Percentiles rank a stretch among this genome's conserved stretches.
phyloP scores from a whole-genome alignment of 2,113 vertebrate species.

The Engystomops pustulosus region DNA sequence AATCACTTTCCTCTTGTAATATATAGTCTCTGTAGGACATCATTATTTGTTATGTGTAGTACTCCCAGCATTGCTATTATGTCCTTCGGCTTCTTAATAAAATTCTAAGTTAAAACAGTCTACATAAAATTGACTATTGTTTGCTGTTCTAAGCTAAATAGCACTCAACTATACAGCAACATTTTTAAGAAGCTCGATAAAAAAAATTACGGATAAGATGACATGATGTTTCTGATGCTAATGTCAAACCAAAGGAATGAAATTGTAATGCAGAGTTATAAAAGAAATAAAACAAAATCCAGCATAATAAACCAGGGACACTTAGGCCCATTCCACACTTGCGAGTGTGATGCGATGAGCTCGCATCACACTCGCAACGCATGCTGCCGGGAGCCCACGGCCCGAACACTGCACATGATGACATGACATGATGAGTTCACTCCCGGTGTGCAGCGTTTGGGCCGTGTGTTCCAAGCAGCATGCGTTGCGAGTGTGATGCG shows the following conservation, averaged over 20 bases:
- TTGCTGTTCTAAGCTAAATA: not conserved
- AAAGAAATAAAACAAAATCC: no score
- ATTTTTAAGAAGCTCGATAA: not conserved
- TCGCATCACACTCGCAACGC: no score
- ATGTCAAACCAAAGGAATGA: not conserved
- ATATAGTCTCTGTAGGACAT: constrained; percentile 28
- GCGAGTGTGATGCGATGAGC: no score
- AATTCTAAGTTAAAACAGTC: constrained; percentile 1
- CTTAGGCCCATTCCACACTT: no score
- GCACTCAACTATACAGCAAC: not conserved
- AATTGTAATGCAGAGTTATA: not conserved
- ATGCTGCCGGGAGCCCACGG: no score
- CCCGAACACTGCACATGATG: no score
- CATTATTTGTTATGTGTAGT: constrained; percentile 8
- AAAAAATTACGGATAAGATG: not conserved
- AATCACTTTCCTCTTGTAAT: constrained; percentile 1
- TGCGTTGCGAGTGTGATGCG: no score
- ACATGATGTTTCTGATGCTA: not conserved
- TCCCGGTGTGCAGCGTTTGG: no score
- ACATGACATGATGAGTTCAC: no score
- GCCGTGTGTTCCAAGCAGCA: no score
- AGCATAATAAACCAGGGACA: no score
- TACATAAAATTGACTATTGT: constrained; percentile 10
- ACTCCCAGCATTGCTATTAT: not conserved
- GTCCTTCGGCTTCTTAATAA: not conserved